Evolutionary conservation across 1,140 invertebrate genomes (phyloP).

Genomic region (Brachionus asplanchnoidis): DNA sequence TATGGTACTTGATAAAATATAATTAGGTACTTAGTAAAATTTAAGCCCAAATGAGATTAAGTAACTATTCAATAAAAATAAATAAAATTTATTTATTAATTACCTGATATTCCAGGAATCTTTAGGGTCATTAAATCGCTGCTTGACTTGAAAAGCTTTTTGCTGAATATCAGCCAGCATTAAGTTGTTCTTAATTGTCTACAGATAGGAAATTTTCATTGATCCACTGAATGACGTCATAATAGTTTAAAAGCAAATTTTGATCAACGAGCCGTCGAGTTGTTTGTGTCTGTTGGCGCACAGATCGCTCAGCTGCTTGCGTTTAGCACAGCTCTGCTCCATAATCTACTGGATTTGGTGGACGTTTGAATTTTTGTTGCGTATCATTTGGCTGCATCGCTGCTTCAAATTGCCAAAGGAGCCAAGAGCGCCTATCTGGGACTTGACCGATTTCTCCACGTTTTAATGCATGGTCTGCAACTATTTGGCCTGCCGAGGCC

Average conservation of each 20-base stretch:
- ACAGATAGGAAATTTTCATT: slow-evolving; percentile 60
- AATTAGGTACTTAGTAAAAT: too few relatives aligned
- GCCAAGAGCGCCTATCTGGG: neutral
- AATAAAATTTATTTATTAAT: neutral
- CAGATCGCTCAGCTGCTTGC: neutral
- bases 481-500: slow-evolving; percentile 2
- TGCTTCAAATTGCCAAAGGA: slow-evolving; percentile 8
- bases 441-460: slow-evolving; percentile 22
- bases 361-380: neutral
- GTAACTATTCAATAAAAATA: neutral
- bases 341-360: neutral
- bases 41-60: too few relatives aligned
- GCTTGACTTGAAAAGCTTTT: neutral
- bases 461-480: slow-evolving; percentile 20
- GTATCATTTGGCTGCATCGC: neutral
- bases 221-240: slow-evolving; percentile 67
- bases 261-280: slow-evolving; percentile 26
- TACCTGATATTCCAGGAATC: neutral
- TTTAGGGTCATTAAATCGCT: neutral
- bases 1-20: too few relatives aligned
- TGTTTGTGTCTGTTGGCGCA: neutral
- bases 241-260: slow-evolving; percentile 26
- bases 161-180: neutral
- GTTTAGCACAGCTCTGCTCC: neutral
- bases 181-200: slow-evolving; percentile 11